phyloP scores from a whole-genome alignment of 2,888 invertebrate species.

The Apodemia mormo region DNA sequence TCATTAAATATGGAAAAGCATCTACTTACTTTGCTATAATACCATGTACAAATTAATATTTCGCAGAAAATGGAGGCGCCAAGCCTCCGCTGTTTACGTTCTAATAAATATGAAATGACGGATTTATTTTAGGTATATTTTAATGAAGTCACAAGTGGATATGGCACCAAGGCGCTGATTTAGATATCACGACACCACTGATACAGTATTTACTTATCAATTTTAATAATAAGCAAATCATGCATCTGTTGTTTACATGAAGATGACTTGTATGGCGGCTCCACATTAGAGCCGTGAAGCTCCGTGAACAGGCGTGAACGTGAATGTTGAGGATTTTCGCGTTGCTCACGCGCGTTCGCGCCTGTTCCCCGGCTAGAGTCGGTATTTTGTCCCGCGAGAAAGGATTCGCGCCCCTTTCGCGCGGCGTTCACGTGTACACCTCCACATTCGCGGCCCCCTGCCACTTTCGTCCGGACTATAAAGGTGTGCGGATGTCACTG shows the following conservation, averaged over 20 bases:
- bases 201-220: slow-evolving; percentile 25
- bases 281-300: too few species aligned
- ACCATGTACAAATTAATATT: background rate
- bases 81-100: slow-evolving; percentile 1
- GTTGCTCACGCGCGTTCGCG: too few species aligned
- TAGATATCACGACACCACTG: slow-evolving; percentile 55
- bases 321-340: too few species aligned
- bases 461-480: too few species aligned
- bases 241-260: slow-evolving; percentile 51
- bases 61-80: background rate
- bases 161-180: slow-evolving; percentile 54
- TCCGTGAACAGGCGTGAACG: too few species aligned
- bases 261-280: slow-evolving; percentile 37
- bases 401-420: too few species aligned
- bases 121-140: slow-evolving; percentile 6
- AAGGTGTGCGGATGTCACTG: too few species aligned
- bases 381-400: too few species aligned
- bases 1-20: too few species aligned
- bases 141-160: slow-evolving; percentile 33
- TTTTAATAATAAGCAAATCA: slow-evolving; percentile 43
- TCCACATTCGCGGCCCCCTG: too few species aligned
- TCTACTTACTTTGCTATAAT: background rate
- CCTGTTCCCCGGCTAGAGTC: too few species aligned
- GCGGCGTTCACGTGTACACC: too few species aligned
- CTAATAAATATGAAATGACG: background rate